Percentiles rank a stretch among this genome's conserved stretches.
These are phyloP conservation scores for Balaeniceps rex DNA, from an alignment of 2,113 vertebrate species.

Conservation along the genomic window DNA sequence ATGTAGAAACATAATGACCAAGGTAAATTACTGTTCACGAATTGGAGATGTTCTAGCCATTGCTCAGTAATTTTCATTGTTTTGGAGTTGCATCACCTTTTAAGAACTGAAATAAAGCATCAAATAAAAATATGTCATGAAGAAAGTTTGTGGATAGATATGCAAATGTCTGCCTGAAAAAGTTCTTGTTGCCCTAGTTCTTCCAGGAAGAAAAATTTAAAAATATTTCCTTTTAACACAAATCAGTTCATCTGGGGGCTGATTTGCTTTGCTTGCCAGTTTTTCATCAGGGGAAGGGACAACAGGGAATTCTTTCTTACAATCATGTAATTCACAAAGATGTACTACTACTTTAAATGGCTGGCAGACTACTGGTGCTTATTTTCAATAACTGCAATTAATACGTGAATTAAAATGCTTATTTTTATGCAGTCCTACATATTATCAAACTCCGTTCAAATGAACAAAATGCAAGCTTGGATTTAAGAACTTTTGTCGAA, in stretches of 20 bases:
- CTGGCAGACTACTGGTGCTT: background rate
- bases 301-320: background rate
- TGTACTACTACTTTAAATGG: background rate
- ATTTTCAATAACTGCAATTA: background rate
- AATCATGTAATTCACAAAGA: background rate
- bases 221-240: background rate
- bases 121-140: background rate
- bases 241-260: background rate
- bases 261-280: background rate
- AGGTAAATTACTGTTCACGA: background rate
- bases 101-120: background rate
- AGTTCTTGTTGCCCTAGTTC: background rate
- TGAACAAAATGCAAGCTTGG: background rate
- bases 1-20: background rate
- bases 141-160: background rate
- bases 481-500: background rate
- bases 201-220: background rate
- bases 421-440: background rate
- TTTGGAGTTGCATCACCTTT: background rate
- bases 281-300: background rate
- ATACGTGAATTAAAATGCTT: background rate
- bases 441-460: background rate
- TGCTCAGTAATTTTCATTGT: background rate
- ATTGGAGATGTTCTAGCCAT: background rate
- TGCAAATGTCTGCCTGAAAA: background rate